Evolutionary conservation across 2,113 vertebrate species (phyloP), one percentile per base, ranked within the genome.

Genomic region (Phyllostomus hastatus): DNA sequence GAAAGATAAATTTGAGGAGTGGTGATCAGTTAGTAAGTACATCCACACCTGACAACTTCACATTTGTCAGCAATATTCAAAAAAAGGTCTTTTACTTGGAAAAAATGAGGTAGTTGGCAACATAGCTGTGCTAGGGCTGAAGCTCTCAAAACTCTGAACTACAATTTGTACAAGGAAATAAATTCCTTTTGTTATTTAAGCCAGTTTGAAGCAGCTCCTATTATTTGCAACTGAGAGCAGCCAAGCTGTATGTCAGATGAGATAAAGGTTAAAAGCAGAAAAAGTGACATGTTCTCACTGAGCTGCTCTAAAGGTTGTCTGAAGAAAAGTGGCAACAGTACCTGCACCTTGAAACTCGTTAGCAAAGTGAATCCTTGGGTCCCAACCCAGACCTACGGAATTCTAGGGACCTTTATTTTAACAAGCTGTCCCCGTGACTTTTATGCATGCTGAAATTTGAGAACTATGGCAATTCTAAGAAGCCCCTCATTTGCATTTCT

Each of bases 151-250:
- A 31, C 24, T 90, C 64, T 91, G 76, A 95, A 78, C 24, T 78
- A 46, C 1, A 72, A 20, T 93, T 76, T 46, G 33, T 38, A n/a
- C 33, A 19, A 95, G 67, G 48, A 88, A 92, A 93, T 52, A 70
- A 69, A 69, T 78, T 82, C 41, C n/a, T 46, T 95, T 87, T 95
- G 48, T 92, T 84, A 64, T 76, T 92, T 96, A 83, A 91, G 24
- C 22, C 78, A 17, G 75, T 81, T 93, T 96, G 73, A 95, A 31
- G 33, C 82, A 22, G 75, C 78, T 96, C 86, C 72, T 88, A 64
- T 93, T 91, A 91, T 91, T 93, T 95, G 76, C 73, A 91, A 48
- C 61, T 85, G 59, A 91, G 90, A 83, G 52, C 19, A 64, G 26
- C 12, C 31, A 35, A 76, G 15, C 20, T 96, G 93, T 93, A 31